A percentile compares a stretch with the other conserved stretches of the same genome.
These are phyloP conservation scores for Mystacides longicornis DNA, from an alignment of 2,888 invertebrate genomes.

Conservation along the genomic window DNA sequence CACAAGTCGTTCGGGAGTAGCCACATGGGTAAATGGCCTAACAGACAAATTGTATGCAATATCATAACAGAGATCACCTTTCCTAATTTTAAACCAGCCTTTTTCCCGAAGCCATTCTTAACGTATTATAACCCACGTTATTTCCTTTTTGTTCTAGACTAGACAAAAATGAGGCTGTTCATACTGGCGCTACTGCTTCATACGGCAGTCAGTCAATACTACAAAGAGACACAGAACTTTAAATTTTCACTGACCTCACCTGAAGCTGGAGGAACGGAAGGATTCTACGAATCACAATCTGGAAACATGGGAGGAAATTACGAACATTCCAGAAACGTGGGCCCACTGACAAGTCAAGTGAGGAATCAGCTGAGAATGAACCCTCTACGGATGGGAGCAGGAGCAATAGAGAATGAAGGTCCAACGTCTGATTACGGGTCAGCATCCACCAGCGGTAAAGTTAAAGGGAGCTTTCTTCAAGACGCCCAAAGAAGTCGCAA, in stretches of 20 bases:
- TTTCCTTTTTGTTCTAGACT: no score
- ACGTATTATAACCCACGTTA: no score
- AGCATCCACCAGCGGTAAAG: constrained; percentile 42
- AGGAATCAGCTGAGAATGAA: constrained; percentile 43
- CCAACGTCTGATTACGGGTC: constrained; percentile 36
- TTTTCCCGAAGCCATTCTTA: no score
- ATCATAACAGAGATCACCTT: no score
- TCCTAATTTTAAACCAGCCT: no score
- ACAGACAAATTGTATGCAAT: no score
- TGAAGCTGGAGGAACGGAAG: constrained; percentile 40
- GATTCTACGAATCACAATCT: constrained; percentile 44
- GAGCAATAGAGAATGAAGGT: constrained; percentile 28
- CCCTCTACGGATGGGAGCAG: constrained; percentile 32
- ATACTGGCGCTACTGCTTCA: no score
- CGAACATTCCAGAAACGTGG: constrained; percentile 47
- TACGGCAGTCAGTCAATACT: constrained; percentile 37
- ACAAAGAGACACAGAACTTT: constrained; percentile 46
- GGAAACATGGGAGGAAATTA: constrained; percentile 49
- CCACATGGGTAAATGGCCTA: no score
- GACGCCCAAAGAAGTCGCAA: no score
- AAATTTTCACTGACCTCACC: constrained; percentile 45
- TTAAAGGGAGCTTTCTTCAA: constrained; percentile 28
- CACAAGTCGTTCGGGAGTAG: no score
- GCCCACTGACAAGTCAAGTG: constrained; percentile 41
- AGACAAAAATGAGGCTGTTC: no score